Evolutionary conservation across 2,888 invertebrate genomes (phyloP).

Genomic region (Lathronympha strigana): DNA sequence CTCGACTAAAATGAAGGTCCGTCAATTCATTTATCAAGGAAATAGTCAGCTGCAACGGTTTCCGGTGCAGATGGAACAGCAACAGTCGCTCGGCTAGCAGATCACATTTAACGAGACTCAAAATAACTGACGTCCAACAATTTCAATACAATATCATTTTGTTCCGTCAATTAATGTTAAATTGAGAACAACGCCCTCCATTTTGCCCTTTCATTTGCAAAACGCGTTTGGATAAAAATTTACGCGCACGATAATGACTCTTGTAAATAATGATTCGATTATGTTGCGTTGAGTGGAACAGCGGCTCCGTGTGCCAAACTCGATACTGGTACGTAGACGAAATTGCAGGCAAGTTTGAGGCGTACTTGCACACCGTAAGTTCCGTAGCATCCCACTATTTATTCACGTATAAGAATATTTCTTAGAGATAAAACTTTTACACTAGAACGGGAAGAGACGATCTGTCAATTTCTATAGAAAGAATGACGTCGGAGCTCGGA

Average conservation of each 20-base stretch:
- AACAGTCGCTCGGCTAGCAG: too few relatives aligned
- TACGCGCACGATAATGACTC: constrained; percentile 31
- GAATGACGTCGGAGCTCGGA: too few relatives aligned
- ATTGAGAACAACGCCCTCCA: constrained; percentile 28
- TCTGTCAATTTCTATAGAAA: too few relatives aligned
- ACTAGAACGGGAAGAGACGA: too few relatives aligned
- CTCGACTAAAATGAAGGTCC: too few relatives aligned
- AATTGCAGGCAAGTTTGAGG: background rate
- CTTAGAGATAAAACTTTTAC: too few relatives aligned
- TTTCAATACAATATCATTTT: background rate
- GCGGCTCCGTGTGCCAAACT: background rate
- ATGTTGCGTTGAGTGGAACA: constrained; percentile 17
- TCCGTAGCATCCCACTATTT: background rate
- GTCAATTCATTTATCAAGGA: too few relatives aligned
- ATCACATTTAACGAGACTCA: too few relatives aligned
- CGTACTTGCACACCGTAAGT: background rate
- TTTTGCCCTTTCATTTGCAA: constrained; percentile 44
- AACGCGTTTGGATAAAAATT: constrained; percentile 37
- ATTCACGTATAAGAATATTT: too few relatives aligned
- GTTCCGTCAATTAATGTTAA: background rate
- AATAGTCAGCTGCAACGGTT: too few relatives aligned
- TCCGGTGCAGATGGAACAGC: too few relatives aligned
- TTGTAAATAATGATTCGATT: constrained; percentile 36
- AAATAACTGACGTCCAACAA: background rate
- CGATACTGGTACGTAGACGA: constrained; percentile 3